phyloP scores from a whole-genome alignment of 2,113 vertebrate genomes.

The Elachura formosa region DNA sequence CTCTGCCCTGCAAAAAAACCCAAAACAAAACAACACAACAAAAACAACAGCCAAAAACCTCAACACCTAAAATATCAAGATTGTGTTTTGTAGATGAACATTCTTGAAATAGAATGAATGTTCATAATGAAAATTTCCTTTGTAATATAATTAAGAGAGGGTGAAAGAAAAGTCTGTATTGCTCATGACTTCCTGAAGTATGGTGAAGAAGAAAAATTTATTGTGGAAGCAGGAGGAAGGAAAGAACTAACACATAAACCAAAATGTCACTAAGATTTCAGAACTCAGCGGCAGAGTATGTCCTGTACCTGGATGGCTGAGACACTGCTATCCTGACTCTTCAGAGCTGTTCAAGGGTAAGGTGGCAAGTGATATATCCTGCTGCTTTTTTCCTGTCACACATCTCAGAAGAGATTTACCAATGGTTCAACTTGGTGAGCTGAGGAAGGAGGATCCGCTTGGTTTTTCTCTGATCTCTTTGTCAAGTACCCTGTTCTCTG shows the following conservation, averaged over 20 bases:
- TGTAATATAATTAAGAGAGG: not conserved
- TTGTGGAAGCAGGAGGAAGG: not conserved
- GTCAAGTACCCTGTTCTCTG: not conserved
- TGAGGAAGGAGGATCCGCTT: not conserved
- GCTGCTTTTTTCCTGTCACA: not conserved
- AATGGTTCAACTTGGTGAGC: not conserved
- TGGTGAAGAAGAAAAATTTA: not conserved
- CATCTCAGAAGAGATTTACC: not conserved
- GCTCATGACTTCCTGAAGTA: not conserved
- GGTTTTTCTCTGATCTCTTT: not conserved
- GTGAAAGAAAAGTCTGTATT: not conserved
- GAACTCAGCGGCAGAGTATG: not conserved
- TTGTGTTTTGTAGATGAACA: not conserved
- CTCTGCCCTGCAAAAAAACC: not conserved
- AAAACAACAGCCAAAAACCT: not conserved
- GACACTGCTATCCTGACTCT: not conserved
- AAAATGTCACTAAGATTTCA: not conserved
- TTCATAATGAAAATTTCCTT: not conserved
- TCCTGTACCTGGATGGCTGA: not conserved
- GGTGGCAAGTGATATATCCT: not conserved
- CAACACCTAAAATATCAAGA: not conserved
- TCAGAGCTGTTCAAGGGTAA: not conserved
- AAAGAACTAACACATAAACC: not conserved
- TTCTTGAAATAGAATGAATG: not conserved
- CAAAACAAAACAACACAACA: not conserved